These are phyloP conservation scores for Rotaria sp. DNA, from an alignment of 2,888 invertebrate genomes.

Conservation along the genomic window DNA sequence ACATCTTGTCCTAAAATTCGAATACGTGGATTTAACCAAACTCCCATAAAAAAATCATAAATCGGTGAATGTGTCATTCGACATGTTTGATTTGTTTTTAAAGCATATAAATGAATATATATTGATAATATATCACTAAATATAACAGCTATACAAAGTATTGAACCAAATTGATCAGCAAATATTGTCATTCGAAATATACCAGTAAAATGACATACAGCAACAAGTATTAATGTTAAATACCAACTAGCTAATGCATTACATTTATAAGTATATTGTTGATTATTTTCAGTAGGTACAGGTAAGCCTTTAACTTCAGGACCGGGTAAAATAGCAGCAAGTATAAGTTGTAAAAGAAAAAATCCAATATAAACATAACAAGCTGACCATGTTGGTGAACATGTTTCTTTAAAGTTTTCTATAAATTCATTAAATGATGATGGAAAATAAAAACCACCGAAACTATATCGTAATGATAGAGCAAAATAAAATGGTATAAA, in stretches of 20 bases:
- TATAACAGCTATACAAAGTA: background rate
- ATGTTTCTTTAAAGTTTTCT: background rate
- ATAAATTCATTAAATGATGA: background rate
- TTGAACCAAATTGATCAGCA: background rate
- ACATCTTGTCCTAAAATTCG: constrained; percentile 56
- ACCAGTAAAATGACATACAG: background rate
- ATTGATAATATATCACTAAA: background rate
- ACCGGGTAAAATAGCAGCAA: constrained; percentile 1
- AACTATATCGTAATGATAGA: background rate
- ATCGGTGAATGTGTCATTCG: constrained; percentile 34
- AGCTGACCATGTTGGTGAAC: background rate
- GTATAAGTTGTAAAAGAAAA: background rate
- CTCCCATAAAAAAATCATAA: constrained; percentile 70
- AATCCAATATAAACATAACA: background rate
- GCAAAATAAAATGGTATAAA: background rate
- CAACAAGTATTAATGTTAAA: background rate
- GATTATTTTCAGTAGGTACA: constrained; percentile 10
- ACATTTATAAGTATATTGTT: constrained; percentile 24
- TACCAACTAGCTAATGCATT: constrained; percentile 24
- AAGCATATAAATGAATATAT: background rate
- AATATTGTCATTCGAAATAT: background rate
- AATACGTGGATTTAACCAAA: constrained; percentile 67
- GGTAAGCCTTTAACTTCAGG: constrained; percentile 7
- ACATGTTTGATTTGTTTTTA: background rate
- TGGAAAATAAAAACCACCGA: background rate